Evolutionary conservation across 2,888 invertebrate species (phyloP), one percentile per base, ranked within the genome.

Genomic region (Sphaerophoria rueppellii): DNA sequence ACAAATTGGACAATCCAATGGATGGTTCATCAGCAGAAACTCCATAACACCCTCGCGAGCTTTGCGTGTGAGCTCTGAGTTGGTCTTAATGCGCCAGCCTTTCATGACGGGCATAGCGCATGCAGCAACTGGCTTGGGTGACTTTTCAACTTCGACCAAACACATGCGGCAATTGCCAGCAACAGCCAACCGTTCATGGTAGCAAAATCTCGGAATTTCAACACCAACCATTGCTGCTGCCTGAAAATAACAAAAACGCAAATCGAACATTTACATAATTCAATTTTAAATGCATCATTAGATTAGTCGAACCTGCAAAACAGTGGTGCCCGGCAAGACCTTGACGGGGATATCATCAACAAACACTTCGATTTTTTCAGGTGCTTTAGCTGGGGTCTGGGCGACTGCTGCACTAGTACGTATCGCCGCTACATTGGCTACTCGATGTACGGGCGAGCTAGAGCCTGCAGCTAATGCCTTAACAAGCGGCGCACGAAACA

Each of bases 21-120:
- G 99, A 92, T 99, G 99, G 90, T 99, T 99, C 82, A 99, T 97
- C 37, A 99, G 93, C 58, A 99, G 93, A 91, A 99, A 99, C 92
- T 99, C 99, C 99, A 99, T 99, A 0, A 99, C 99, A 88, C 99
- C 97, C 88, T 94, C 94, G 11, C 94, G 93, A 0, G 95, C 95
- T 90, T 95, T 95, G 86, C 94, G 94, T 0, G 98, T 98, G 93
- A 99, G 93, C 88, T 98, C 98, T 0, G 99, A 99, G 91, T 99
- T 97, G 24, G 99, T 99, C 92, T 99, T 99, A 24, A 99, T 95
- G 87, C 96, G 95, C 99, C 98, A 98, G n/a, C 99, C 99, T 92
- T 99, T 99, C 99, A 99, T 98, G 0, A 99, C 99, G 0, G 99
- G 99, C 99, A 99, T 99, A 12, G 99, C 99, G 92, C 99, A 99